Evolutionary conservation across 2,113 vertebrate species (phyloP).

Genomic region (Pyrgilauda ruficollis): DNA sequence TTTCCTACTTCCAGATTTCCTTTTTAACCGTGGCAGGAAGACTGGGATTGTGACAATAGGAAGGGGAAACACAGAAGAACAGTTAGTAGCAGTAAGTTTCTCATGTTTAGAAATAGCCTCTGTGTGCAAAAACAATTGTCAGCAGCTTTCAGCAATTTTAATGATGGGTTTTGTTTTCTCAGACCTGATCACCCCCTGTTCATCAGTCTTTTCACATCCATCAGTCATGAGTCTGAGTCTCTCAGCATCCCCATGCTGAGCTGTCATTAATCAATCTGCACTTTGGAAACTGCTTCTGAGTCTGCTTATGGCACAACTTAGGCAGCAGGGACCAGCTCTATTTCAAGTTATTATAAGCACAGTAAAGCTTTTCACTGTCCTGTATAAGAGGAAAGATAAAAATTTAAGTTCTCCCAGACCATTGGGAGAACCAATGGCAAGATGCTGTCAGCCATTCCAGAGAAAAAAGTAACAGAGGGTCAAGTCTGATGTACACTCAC

Average conservation of each 20-base stretch:
- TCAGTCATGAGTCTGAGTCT: not conserved
- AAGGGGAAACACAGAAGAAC: not conserved
- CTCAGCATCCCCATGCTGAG: not conserved
- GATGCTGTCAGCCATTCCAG: not conserved
- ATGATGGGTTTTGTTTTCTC: not conserved
- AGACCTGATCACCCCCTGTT: not conserved
- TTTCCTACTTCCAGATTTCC: slow-evolving; percentile 20
- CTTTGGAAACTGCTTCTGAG: not conserved
- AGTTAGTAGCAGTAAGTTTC: not conserved
- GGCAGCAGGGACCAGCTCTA: not conserved
- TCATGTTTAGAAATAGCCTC: not conserved
- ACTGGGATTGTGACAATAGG: not conserved
- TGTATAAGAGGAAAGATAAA: not conserved
- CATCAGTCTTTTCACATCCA: not conserved
- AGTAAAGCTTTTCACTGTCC: not conserved
- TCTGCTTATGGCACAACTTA: not conserved
- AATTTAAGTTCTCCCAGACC: not conserved
- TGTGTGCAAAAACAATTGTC: not conserved
- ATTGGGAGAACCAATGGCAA: not conserved
- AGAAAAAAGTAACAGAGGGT: not conserved
- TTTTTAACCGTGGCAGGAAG: not conserved
- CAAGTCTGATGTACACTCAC: not conserved
- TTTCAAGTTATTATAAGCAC: not conserved
- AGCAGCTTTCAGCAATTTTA: not conserved
- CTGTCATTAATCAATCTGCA: not conserved